phyloP scores from a whole-genome alignment of 2,113 vertebrate genomes.

The Diglossa brunneiventris region DNA sequence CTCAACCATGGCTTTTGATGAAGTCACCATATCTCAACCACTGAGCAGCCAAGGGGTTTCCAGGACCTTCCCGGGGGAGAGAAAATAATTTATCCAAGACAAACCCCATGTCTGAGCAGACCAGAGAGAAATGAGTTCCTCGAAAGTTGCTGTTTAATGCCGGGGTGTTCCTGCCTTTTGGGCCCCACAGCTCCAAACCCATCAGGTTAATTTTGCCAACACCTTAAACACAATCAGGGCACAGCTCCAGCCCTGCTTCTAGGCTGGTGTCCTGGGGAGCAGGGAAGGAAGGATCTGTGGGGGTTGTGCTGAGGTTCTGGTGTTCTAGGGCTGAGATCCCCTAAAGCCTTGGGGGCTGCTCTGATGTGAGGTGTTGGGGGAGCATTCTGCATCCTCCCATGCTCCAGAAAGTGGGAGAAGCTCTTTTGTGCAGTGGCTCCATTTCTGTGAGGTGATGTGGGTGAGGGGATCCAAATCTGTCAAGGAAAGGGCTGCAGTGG shows the following conservation, averaged over 20 bases:
- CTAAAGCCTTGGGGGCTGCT: fast-evolving
- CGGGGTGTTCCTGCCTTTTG: background rate
- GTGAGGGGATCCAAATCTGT: background rate
- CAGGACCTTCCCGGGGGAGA: background rate
- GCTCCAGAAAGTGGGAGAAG: background rate
- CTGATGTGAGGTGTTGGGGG: background rate
- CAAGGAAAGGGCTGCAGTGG: background rate
- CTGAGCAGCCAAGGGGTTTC: background rate
- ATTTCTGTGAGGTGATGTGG: background rate
- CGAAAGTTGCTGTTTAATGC: fast-evolving
- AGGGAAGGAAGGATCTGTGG: background rate
- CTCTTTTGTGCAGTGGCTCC: background rate
- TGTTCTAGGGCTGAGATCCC: background rate
- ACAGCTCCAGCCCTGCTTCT: background rate
- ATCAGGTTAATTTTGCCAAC: background rate
- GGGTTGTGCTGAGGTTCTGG: background rate
- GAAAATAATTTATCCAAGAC: background rate
- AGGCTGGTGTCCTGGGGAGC: background rate
- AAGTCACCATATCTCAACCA: background rate
- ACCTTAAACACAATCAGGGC: fast-evolving
- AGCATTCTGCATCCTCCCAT: background rate
- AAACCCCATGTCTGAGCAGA: background rate
- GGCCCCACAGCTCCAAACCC: background rate
- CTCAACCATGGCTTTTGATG: background rate
- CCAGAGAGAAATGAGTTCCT: background rate